These are phyloP conservation scores for Intoshia linei DNA, from an alignment of 1,140 invertebrate genomes.

Conservation along the genomic window DNA sequence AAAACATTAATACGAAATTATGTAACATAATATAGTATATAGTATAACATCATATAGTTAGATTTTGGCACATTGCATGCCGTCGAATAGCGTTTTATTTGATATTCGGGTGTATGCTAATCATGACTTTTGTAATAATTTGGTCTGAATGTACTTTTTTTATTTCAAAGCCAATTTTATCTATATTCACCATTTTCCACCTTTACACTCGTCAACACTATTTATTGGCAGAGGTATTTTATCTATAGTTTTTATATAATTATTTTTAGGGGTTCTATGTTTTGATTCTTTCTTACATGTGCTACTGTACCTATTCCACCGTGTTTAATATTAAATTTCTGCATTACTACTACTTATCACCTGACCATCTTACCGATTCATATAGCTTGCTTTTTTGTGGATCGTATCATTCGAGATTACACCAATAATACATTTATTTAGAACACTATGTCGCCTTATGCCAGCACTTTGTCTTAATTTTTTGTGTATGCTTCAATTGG, in stretches of 20 bases:
- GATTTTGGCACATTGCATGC: no score
- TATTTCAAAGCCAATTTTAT: conserved; percentile 49
- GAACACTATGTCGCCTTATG: conserved; percentile 70
- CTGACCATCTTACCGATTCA: conserved; percentile 85
- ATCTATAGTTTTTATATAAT: neutral
- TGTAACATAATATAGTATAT: no score
- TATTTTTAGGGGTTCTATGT: neutral
- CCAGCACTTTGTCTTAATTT: conserved; percentile 94
- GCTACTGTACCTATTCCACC: conserved; percentile 83
- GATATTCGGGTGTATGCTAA: no score
- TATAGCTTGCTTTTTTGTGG: conserved; percentile 91
- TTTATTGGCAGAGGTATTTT: conserved; percentile 54
- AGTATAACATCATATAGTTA: no score
- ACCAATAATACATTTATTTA: conserved; percentile 24
- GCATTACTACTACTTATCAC: conserved; percentile 78
- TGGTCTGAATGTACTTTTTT: conserved; percentile 98
- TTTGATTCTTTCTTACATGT: conserved; percentile 57
- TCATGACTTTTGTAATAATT: conserved; percentile 54
- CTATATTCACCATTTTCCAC: conserved; percentile 66
- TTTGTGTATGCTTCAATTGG: conserved; percentile 77
- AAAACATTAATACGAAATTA: no score
- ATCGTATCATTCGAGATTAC: conserved; percentile 25
- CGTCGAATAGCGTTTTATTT: no score
- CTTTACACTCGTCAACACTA: conserved; percentile 54
- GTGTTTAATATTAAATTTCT: conserved; percentile 72